phyloP scores from a whole-genome alignment of 2,888 invertebrate species.

The Tenthredo notha region DNA sequence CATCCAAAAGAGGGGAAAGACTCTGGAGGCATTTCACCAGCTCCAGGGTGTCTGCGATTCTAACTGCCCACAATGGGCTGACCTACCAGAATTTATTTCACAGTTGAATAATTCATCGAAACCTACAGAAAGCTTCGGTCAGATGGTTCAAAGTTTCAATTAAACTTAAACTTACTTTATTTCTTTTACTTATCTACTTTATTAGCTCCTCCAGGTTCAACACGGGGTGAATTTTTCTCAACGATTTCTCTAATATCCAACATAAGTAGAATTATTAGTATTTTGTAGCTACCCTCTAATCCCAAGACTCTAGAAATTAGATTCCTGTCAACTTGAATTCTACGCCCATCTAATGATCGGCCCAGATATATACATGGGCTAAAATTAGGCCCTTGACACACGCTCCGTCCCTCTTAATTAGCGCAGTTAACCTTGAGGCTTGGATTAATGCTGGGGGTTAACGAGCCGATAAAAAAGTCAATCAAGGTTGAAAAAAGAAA shows the following conservation, averaged over 20 bases:
- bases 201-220: neutral
- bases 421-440: conserved; percentile 37
- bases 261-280: neutral
- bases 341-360: neutral
- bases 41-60: neutral
- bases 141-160: conserved; percentile 23
- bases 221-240: neutral
- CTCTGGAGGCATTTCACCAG: neutral
- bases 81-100: conserved; percentile 30
- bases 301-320: neutral
- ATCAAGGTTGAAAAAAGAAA: neutral
- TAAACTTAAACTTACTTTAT: conserved; percentile 10
- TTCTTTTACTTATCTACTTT: neutral
- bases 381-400: conserved; percentile 45
- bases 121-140: neutral
- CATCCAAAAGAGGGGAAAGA: neutral
- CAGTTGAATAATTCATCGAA: conserved; percentile 45
- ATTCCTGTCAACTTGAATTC: neutral
- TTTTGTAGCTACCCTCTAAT: neutral
- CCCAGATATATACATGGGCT: neutral
- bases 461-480: conserved; percentile 13
- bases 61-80: conserved; percentile 34
- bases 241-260: neutral
- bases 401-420: conserved; percentile 35
- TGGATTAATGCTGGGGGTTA: conserved; percentile 2